Percentiles rank a stretch among this genome's conserved stretches.
phyloP scores from a whole-genome alignment of 2,888 invertebrate genomes.

The Hemaris fuciformis region DNA sequence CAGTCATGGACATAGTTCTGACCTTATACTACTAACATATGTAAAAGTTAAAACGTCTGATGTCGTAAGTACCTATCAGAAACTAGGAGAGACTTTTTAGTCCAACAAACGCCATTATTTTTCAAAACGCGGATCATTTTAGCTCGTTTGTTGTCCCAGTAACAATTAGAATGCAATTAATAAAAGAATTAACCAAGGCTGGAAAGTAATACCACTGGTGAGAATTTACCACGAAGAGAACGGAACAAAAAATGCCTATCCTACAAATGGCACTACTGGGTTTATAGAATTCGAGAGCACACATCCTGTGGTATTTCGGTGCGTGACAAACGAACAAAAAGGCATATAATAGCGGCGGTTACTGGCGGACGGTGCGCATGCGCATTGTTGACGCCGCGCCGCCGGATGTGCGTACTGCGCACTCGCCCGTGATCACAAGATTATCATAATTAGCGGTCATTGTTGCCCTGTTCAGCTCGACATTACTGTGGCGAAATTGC shows the following conservation, averaged over 20 bases:
- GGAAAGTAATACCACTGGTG: not conserved
- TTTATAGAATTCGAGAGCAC: conserved; percentile 40
- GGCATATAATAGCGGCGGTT: conserved; percentile 71
- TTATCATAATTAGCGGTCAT: conserved; percentile 9
- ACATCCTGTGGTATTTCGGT: conserved; percentile 36
- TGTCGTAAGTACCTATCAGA: too few relatives aligned
- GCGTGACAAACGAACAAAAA: conserved; percentile 57
- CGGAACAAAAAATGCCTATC: not conserved
- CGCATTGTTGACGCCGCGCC: conserved; percentile 28
- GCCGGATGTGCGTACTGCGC: conserved; percentile 26
- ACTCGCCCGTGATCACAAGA: conserved; percentile 8
- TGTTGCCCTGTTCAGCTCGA: not conserved
- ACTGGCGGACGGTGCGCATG: conserved; percentile 41
- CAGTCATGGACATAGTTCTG: too few relatives aligned
- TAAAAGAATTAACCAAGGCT: not conserved
- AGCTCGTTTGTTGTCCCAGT: too few relatives aligned
- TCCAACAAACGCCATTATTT: too few relatives aligned
- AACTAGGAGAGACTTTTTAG: too few relatives aligned
- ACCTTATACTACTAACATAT: too few relatives aligned
- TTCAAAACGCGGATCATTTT: too few relatives aligned
- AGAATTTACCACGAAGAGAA: not conserved
- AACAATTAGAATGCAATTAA: too few relatives aligned
- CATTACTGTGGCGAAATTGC: not conserved
- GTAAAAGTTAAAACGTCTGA: too few relatives aligned
- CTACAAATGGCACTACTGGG: conserved; percentile 22